Conservation (phyloP, 2,888 invertebrate genomes). For the Hydraecia micacea region DNA sequence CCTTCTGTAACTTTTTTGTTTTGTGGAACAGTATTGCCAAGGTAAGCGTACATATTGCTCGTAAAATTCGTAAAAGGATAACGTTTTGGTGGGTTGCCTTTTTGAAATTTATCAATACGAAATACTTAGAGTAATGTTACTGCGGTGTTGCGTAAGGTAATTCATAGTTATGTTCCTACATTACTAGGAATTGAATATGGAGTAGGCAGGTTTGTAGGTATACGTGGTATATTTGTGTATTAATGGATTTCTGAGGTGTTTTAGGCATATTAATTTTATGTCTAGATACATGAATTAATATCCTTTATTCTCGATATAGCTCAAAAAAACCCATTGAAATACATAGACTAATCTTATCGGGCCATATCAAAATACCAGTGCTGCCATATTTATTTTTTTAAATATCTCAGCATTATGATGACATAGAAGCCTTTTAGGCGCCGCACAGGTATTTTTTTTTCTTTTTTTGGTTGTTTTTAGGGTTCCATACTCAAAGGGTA, state of each 20-base stretch:
- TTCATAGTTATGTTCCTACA: conserved; percentile 35
- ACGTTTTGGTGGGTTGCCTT: conserved; percentile 39
- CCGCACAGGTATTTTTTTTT: too few relatives aligned
- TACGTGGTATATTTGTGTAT: conserved; percentile 16
- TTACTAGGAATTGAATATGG: conserved; percentile 25
- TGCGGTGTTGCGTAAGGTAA: conserved; percentile 15
- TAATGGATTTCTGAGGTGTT: conserved; percentile 5
- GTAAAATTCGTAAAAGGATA: conserved; percentile 51
- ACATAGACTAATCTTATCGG: too few relatives aligned
- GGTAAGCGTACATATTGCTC: conserved; percentile 35
- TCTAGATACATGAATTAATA: neutral
- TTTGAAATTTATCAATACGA: conserved; percentile 53
- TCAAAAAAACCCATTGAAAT: neutral
- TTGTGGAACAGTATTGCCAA: conserved; percentile 11
- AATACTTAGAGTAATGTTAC: conserved; percentile 44
- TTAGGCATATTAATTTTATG: neutral
- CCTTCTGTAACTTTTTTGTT: neutral
- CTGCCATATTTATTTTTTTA: too few relatives aligned
- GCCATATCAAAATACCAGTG: too few relatives aligned
- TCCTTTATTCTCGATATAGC: neutral
- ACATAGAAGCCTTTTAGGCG: too few relatives aligned
- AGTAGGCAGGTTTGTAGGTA: neutral
- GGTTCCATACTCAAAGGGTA: too few relatives aligned
- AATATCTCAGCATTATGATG: too few relatives aligned
- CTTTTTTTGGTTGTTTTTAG: too few relatives aligned